Base-by-base conservation (phyloP, 1,140 invertebrate genomes). In the Drosophila kanapiae region DNA sequence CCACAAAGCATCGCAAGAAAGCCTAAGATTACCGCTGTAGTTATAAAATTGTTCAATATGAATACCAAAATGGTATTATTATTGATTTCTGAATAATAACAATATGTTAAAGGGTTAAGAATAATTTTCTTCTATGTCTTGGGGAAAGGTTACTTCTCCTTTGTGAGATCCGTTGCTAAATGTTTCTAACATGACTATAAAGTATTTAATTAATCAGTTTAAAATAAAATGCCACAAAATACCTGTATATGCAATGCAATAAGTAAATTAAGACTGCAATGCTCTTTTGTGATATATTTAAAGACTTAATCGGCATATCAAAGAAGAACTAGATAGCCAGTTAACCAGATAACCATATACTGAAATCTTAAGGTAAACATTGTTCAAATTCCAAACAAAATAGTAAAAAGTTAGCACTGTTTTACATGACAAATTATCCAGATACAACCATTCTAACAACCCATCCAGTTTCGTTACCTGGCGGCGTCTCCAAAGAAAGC, bases 401-500 rank as follows among this genome's bases (percentile, higher is more conserved):
- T 23, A 0, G 6, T 5, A 38, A 38, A 18, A 16, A 54, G 51
- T 65, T 70, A 51, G 23, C 23, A 37, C 43, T 16, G 31, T 35
- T 37, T 67, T 13, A 33, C 14, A 53, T 65, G 53, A 38, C 53
- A 65, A 57, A 74, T 74, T 18, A 53, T 35, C 29, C 11, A 53
- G 51, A 6, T 23, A 23, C 51, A 13, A 18, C 3, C 23, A 23
- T 23, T 37, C 7, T 10, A 56, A 11, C 18, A 56, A 38, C 13
- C 35, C 38, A 40, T 40, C 38, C 53, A 38, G 13, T 9, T 63
- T 71, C 45, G 6, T 62, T 63, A 47, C 71, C 56, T 42, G 18
- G 47, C 65, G 61, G 47, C 47, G 11, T 69, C 70, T 82, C 54
- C 54, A 42, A 56, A 47, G 35, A 38, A 47, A 61, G 61, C 37